These are phyloP conservation scores for Bombus terrestris DNA, from an alignment of 1,140 invertebrate species.

Conservation along the genomic window DNA sequence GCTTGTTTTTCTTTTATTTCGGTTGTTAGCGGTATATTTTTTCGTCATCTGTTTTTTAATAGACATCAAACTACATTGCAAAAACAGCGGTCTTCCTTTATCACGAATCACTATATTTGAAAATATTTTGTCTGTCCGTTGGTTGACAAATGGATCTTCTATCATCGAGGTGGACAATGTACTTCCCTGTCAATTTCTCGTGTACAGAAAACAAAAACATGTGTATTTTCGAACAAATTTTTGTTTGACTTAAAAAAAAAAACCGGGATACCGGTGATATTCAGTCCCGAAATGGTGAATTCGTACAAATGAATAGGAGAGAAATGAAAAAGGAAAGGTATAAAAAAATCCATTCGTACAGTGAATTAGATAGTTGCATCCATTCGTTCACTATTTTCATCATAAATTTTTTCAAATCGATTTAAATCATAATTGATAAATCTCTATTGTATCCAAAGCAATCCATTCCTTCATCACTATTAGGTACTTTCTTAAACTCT, in stretches of 20 bases:
- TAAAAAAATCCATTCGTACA: not conserved
- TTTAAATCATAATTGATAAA: not conserved
- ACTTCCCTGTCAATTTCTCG: not conserved
- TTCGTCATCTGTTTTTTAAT: not conserved
- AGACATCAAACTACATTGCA: not conserved
- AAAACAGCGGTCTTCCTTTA: not conserved
- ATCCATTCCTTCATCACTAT: not conserved
- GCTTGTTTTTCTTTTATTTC: not conserved
- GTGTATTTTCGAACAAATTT: not conserved
- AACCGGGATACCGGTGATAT: not conserved
- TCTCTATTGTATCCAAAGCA: not conserved
- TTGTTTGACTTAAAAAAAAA: not conserved
- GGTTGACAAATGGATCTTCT: conserved; percentile 11
- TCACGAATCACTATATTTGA: not conserved
- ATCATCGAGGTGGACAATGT: not conserved
- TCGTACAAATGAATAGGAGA: not conserved
- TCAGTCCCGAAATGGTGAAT: not conserved
- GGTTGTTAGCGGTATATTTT: not conserved
- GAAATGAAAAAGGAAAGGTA: not conserved
- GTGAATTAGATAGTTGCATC: not conserved
- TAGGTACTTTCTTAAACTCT: not conserved
- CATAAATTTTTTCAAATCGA: too few species aligned
- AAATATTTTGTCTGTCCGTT: not conserved
- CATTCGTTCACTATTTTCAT: not conserved
- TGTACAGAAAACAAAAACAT: not conserved